Evolutionary conservation across 2,888 invertebrate species (phyloP), one percentile per base, ranked within the genome.

Genomic region (Meiosimyza platycephala): DNA sequence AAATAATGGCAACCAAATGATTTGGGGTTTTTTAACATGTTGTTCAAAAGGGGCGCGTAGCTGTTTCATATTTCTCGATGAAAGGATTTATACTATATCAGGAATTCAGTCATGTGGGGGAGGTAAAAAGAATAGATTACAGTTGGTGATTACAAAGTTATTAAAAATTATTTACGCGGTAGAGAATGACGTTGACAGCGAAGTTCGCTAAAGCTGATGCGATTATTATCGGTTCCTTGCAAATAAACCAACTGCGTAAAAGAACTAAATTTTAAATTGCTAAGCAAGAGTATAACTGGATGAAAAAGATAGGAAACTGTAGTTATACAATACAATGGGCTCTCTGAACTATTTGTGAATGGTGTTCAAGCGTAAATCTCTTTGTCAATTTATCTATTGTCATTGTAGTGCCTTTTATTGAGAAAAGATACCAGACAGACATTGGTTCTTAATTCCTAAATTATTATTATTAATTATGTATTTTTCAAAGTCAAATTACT

Each of bases 1-100:
- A 47, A 64, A 73, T 77, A 71, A 70, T 76, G 54, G 60, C 62
- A 63, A 50, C 70, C 68, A 74, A 75, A 74, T 76, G 73, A 74
- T 77, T 63, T 70, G 51, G 28, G 40, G 51, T 18, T 64, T 71
- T 48, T 7, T 11, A 22, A 15, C 4, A 16, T 60, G 7, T 13
- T 63, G 71, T 72, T 73, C 62, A 22, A 40, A 40, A 40, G 40
- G 28, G 40, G 40, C 40, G 40, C 40, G 47, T 54, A 40, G 55
- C 1, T 18, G 18, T 64, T 64, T 40, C 40, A 2, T 2, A 9
- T 40, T 40, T 40, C 40, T 48, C 64, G 66, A 60, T 69, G 51
- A 73, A 71, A 75, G 71, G 68, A 65, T 71, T 71, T 72, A 55
- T 69, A n/a, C n/a, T n/a, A 50, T 71, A 69, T 48, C 71, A 33